Evolutionary conservation across 1,140 invertebrate species (phyloP), one percentile per base, ranked within the genome.

Genomic region (Drosophila trapezifrons): DNA sequence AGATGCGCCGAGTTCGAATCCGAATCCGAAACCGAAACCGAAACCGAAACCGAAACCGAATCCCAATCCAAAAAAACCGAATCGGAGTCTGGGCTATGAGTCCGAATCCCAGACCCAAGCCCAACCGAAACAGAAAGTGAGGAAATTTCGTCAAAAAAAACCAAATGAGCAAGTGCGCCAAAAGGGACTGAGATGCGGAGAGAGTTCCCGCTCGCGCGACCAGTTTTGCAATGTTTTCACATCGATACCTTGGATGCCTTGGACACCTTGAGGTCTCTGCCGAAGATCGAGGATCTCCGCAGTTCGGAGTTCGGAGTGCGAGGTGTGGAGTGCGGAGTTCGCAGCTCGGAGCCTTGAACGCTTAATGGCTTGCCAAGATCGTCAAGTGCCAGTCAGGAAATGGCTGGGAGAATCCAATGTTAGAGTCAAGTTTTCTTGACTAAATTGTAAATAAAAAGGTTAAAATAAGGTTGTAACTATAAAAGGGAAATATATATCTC

Each of bases 201-300:
- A 56, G 65, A 51, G 54, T 40, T 60, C 37, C 45, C 58, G 57
- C 51, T 40, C 42, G 45, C 42, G 49, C 74, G 62, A 85, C 81
- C 74, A 75, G 81, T 85, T 85, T 85, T 63, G 78, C 81, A 86
- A 78, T 57, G 73, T 77, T 74, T 84, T 49, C 60, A 72, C 76
- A 79, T 70, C 43, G 42, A 40, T 45, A 56, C 49, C 59, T 62
- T 60, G 35, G 49, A 18, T n/a, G 6, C 47, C 47, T 27, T 32
- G 29, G 29, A 10, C 10, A 9, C 29, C 29, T 13, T 13, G 15
- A 47, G 46, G 22, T n/a, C 15, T n/a, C 8, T 2, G 13, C 15
- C 3, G 15, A 9, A 32, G 49, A 37, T 20, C 49, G 51, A 22
- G 51, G 51, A 54, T 54, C 32, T 54, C 32, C 35, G 55, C 59